Evolutionary conservation across 2,888 invertebrate species (phyloP).

Genomic region (Gryllus longicercus): DNA sequence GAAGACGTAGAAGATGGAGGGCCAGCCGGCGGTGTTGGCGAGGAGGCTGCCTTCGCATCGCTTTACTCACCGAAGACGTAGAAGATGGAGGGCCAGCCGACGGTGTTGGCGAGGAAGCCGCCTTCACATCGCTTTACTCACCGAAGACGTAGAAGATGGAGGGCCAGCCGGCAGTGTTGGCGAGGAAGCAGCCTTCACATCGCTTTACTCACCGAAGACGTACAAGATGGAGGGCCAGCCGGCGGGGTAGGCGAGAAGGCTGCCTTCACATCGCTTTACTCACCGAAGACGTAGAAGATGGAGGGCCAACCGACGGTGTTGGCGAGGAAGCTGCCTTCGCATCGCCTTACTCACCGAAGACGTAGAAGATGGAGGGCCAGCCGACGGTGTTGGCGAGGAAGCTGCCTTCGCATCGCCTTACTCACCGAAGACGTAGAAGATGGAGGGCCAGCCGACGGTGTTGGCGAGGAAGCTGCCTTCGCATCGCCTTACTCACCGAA

Average conservation of each 20-base stretch:
- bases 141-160: no score
- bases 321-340: no score
- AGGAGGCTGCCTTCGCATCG: no score
- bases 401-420: no score
- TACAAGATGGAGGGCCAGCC: constrained; percentile 84
- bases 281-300: constrained; percentile 79
- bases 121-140: no score
- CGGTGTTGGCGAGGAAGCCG: constrained; percentile 65
- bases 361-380: constrained; percentile 80
- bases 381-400: constrained; percentile 69
- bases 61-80: constrained; percentile 80
- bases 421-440: constrained; percentile 81
- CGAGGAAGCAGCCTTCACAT: constrained; percentile 56
- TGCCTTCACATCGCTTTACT: no score
- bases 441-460: constrained; percentile 72
- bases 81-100: constrained; percentile 80
- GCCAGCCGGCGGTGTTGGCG: constrained; percentile 71
- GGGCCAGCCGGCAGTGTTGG: constrained; percentile 69
- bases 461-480: no score
- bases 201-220: constrained; percentile 60
- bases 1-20: constrained; percentile 77
- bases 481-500: no score
- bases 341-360: no score
- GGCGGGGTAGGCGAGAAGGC: no score
- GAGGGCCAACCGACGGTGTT: constrained; percentile 73